These are phyloP conservation scores for Tokudaia tokunoshimensis DNA, from an alignment of 2,797 vertebrate species.

Conservation along the genomic window DNA sequence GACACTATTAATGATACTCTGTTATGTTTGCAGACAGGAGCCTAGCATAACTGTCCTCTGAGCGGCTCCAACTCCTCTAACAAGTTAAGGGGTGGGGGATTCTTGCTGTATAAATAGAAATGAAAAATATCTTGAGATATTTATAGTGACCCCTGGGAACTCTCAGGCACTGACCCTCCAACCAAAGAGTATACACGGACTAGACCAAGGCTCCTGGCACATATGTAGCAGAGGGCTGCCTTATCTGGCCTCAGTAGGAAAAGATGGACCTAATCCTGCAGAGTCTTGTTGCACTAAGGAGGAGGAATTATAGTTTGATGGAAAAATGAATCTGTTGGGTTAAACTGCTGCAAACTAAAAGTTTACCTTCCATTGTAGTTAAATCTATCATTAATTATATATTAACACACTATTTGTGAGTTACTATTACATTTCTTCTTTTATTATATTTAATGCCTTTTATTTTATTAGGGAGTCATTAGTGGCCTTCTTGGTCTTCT, in stretches of 20 bases:
- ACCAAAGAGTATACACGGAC: background rate
- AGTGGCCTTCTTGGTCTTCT: background rate
- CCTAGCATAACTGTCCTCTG: background rate
- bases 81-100: background rate
- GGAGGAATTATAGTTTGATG: background rate
- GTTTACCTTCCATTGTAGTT: background rate
- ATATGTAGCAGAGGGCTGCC: background rate
- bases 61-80: background rate
- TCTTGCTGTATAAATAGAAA: background rate
- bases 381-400: background rate
- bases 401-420: constrained; percentile 11
- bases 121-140: background rate
- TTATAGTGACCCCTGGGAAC: background rate
- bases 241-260: background rate
- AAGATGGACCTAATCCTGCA: background rate
- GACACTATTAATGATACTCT: background rate
- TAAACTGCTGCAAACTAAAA: background rate
- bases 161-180: background rate
- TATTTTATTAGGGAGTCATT: background rate
- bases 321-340: background rate
- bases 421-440: constrained; percentile 6
- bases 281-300: background rate
- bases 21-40: background rate
- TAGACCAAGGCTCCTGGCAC: background rate
- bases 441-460: background rate